Percentiles rank a stretch among this genome's conserved stretches.
Evolutionary conservation across 2,113 vertebrate genomes (phyloP).

Genomic region (Phalacrocorax carbo): DNA sequence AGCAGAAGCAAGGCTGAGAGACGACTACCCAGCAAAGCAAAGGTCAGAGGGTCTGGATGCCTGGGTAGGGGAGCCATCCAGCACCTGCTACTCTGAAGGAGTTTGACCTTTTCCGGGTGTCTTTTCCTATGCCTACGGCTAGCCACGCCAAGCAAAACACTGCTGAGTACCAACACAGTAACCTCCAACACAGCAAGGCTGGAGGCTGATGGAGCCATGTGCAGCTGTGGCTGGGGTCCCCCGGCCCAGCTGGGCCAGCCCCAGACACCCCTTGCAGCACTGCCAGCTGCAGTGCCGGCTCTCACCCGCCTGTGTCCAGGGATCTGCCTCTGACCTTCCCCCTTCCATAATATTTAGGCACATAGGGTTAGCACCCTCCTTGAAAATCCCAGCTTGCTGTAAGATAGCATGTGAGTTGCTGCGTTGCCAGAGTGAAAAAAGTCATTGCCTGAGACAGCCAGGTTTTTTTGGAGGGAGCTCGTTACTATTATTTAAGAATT

Average conservation of each 20-base stretch:
- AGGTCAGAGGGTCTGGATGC: not conserved
- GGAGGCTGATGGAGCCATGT: fast-evolving
- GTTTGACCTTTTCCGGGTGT: not conserved
- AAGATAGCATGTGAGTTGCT: not conserved
- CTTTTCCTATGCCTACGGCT: not conserved
- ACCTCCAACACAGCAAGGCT: no score
- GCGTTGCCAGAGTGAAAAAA: not conserved
- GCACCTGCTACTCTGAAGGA: not conserved
- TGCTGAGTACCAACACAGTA: not conserved
- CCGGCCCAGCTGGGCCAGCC: not conserved
- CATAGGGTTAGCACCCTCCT: not conserved
- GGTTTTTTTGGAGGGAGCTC: not conserved
- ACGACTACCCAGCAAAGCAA: fast-evolving
- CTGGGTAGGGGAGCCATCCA: not conserved
- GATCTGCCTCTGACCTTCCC: not conserved
- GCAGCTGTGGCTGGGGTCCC: not conserved
- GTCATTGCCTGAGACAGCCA: not conserved
- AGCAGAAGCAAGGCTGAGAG: not conserved
- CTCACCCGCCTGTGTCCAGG: not conserved
- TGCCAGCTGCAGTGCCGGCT: not conserved
- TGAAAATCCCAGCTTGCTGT: not conserved
- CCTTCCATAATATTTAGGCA: not conserved
- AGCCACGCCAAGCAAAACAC: not conserved
- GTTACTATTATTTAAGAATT: not conserved
- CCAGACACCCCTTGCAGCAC: fast-evolving